phyloP scores from a whole-genome alignment of 2,888 invertebrate species.

The Lymantria monacha region DNA sequence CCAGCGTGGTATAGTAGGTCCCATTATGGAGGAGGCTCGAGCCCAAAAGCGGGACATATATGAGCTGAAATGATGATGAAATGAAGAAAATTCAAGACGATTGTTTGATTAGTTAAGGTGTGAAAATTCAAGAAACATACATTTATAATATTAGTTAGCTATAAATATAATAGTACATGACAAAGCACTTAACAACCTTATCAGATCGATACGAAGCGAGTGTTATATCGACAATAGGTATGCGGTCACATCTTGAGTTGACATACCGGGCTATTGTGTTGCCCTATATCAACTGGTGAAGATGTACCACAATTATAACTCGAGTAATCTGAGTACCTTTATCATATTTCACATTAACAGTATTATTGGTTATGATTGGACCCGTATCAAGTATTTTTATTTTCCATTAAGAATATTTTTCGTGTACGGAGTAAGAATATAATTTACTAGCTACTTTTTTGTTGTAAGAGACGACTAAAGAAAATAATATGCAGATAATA shows the following conservation, averaged over 20 bases:
- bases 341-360: constrained; percentile 15
- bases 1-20: too few species aligned
- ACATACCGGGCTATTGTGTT: constrained; percentile 26
- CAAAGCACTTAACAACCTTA: constrained; percentile 27
- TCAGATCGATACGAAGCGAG: constrained; percentile 22
- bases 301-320: constrained; percentile 22
- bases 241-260: constrained; percentile 28
- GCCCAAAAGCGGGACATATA: too few species aligned
- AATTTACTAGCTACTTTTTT: too few species aligned
- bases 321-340: constrained; percentile 11
- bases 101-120: too few species aligned
- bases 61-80: too few species aligned
- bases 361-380: constrained; percentile 5
- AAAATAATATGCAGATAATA: too few species aligned
- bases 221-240: constrained; percentile 27
- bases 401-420: too few species aligned
- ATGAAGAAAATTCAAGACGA: too few species aligned
- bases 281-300: constrained; percentile 21
- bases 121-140: too few species aligned
- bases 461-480: too few species aligned
- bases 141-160: neutral
- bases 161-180: neutral
- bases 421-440: too few species aligned
- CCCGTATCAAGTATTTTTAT: neutral
- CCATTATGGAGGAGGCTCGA: too few species aligned